Base-by-base conservation (phyloP, 2,888 invertebrate species). In the Tryphoninae sp. region DNA sequence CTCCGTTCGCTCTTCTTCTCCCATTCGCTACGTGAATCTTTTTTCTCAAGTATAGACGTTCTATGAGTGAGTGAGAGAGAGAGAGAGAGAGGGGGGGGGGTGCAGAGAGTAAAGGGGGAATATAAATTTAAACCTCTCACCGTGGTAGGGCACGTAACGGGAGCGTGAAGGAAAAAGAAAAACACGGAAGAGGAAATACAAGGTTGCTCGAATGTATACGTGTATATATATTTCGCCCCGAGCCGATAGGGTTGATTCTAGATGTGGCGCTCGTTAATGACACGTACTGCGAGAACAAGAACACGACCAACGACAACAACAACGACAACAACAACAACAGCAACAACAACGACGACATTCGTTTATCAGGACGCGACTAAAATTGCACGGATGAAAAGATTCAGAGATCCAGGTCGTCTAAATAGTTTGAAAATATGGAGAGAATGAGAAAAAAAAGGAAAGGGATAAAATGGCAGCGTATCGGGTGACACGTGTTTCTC, bases 211-310 rank as follows among this genome's bases (percentile, higher is more conserved):
- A 65, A 74, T 72, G 78, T 13, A 13, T 49, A 13, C 11, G 11
- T 13, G 11, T 13, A 71, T 78, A 64, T 75, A 76, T 79, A 62
- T 77, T 67, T 73, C 67, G 72, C 61, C 49, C 55, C 64, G 55
- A 19, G 26, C 77, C 78, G 71, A 75, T 80, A 77, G 78, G 83
- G 78, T 78, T 76, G 59, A 76, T 16, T 71, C 77, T 72, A 51
- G 72, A 69, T 80, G 74, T 80, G 45, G 82, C 82, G 11, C 13
- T 80, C 83, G 78, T 80, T 83, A 83, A 83, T 83, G 80, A 83
- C 62, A 80, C 80, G 61, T 80, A 74, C 49, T 13, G 9, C 49
- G n/a, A 49, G 13, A n/a, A n/a, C 13, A 75, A 75, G 58, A 49
- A 58, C 6, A 33, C 33, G 7, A 33, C 33, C 33, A 33, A 1